phyloP scores from a whole-genome alignment of 1,140 invertebrate species.

The Drosophila mojavensis region DNA sequence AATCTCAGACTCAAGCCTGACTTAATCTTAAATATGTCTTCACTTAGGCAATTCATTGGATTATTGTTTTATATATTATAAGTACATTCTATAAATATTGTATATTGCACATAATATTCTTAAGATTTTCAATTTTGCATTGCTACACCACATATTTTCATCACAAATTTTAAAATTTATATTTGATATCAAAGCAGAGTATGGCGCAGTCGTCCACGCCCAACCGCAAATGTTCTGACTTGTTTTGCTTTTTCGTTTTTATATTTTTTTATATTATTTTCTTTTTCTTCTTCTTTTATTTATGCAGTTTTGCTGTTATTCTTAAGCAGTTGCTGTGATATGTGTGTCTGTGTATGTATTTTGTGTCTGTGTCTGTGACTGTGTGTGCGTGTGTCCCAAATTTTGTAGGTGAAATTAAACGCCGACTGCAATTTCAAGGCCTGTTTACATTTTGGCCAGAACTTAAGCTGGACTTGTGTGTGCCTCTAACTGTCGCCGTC shows the following conservation, averaged over 20 bases:
- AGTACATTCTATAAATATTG: too few species aligned
- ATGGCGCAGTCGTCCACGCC: neutral
- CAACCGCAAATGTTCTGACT: neutral
- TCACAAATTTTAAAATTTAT: too few species aligned
- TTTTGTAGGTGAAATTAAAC: conserved; percentile 51
- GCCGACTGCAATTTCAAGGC: conserved; percentile 34
- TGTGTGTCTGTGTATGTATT: conserved; percentile 11
- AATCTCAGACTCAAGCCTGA: too few species aligned
- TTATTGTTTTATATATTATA: too few species aligned
- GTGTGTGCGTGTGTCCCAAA: conserved; percentile 40
- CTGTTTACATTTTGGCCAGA: conserved; percentile 29
- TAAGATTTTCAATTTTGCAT: too few species aligned
- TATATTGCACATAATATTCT: too few species aligned
- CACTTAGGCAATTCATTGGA: too few species aligned
- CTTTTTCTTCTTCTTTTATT: conserved; percentile 23
- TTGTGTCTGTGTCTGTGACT: conserved; percentile 14
- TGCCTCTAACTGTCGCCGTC: conserved; percentile 20
- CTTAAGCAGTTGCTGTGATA: conserved; percentile 22
- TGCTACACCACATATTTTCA: too few species aligned
- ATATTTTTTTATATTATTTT: conserved; percentile 27
- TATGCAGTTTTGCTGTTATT: conserved; percentile 30
- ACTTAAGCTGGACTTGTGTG: conserved; percentile 28
- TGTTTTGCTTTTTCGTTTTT: conserved; percentile 23
- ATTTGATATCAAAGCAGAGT: conserved; percentile 7
- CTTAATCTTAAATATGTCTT: too few species aligned